Percentiles rank a stretch among this genome's conserved stretches.
Conservation (phyloP, 2,888 invertebrate genomes). For the Oscheius sp. region DNA sequence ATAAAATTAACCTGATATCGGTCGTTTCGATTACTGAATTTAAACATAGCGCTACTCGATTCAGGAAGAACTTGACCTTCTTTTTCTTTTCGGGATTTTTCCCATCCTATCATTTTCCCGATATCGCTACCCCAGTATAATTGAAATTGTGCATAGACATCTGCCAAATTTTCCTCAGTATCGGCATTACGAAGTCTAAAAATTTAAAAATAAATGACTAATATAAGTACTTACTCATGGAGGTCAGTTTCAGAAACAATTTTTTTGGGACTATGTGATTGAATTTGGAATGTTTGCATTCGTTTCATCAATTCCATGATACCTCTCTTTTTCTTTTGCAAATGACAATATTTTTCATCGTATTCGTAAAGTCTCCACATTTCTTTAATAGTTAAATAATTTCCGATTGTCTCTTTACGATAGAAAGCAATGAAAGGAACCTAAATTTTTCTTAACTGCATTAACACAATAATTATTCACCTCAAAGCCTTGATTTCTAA, state of each 20-base stretch:
- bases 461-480: neutral
- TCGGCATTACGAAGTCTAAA: conserved; percentile 79
- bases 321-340: conserved; percentile 40
- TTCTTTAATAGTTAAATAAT: conserved; percentile 84
- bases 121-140: conserved; percentile 81
- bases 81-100: conserved; percentile 31
- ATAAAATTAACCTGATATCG: conserved; percentile 43
- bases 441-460: conserved; percentile 10
- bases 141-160: conserved; percentile 87
- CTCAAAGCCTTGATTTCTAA: conserved; percentile 43
- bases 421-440: conserved; percentile 99
- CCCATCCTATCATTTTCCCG: conserved; percentile 70
- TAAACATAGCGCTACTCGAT: conserved; percentile 33
- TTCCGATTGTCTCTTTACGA: conserved; percentile 91
- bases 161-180: conserved; percentile 88
- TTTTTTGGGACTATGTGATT: conserved; percentile 37
- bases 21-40: conserved; percentile 50
- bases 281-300: conserved; percentile 89
- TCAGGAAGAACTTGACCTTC: no score
- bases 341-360: conserved; percentile 82
- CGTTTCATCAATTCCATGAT: conserved; percentile 82
- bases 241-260: conserved; percentile 47
- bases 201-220: conserved; percentile 1
- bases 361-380: conserved; percentile 96
- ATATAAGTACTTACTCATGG: conserved; percentile 39